Base-by-base conservation (phyloP, 2,888 invertebrate species). In the Mesopsocus fuscifrons region DNA sequence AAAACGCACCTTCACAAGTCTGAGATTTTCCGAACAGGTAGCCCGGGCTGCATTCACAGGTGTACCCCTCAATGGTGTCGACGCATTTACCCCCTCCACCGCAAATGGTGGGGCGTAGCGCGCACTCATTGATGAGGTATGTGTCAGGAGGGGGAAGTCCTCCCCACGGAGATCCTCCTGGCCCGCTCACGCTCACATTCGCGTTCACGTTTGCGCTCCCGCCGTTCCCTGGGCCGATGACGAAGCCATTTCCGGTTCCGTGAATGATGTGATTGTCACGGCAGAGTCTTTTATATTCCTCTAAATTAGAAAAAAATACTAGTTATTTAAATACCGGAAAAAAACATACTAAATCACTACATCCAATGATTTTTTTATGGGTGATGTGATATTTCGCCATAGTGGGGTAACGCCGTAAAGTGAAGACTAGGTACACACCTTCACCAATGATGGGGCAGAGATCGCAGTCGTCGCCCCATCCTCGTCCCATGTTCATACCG, bases 401-500 rank as follows among this genome's bases (percentile, higher is more conserved):
- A n/a, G n/a, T n/a, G n/a, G n/a, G n/a, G n/a, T n/a, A n/a, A n/a
- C n/a, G n/a, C n/a, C n/a, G n/a, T n/a, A n/a, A n/a, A n/a, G n/a
- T n/a, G n/a, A n/a, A n/a, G n/a, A n/a, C n/a, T n/a, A n/a, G 6
- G 26, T 26, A 34, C 38, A 21, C n/a, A 8, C 41, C 11, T 30
- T 21, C 16, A 51, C 72, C 71, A 45, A 60, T 61, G 49, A 63
- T 56, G 1, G 85, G 84, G 58, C 88, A 88, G 34, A 75, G 68
- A 45, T 75, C 71, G 58, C 87, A 88, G 46, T 73, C 66, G 50
- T 77, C 74, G 43, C 82, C 75, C 85, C 85, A 87, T 6, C 82
- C 87, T 54, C 80, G 73, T 3, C 85, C 87, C 75, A 82, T 79
- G 59, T 82, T 82, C 58, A 78, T 73, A 1, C 83, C 81, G 59